phyloP scores from a whole-genome alignment of 2,113 vertebrate species.

The Zosterops lateralis region DNA sequence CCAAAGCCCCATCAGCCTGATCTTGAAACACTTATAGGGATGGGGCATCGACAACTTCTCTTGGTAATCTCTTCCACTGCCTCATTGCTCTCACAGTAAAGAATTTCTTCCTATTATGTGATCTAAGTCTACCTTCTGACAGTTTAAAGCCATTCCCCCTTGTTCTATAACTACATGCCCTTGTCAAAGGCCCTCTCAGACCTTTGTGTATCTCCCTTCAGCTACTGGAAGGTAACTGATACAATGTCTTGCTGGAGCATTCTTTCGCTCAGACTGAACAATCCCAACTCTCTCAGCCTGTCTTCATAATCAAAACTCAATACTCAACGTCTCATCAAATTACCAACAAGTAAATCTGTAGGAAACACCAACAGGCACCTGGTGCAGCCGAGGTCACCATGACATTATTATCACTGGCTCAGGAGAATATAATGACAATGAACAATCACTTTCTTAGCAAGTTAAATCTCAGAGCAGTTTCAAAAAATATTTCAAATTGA shows the following conservation, averaged over 20 bases:
- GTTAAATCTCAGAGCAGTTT: background rate
- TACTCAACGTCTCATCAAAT: background rate
- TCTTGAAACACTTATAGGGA: background rate
- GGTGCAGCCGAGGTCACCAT: background rate
- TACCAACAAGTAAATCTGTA: background rate
- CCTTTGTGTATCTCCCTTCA: background rate
- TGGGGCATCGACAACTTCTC: background rate
- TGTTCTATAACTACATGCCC: background rate
- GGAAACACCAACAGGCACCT: background rate
- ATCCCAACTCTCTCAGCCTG: background rate
- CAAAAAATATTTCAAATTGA: background rate
- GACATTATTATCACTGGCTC: background rate
- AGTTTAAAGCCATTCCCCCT: background rate
- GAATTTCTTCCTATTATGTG: background rate
- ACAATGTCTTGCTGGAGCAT: background rate
- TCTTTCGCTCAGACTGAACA: background rate
- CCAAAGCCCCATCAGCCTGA: background rate
- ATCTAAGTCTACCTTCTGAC: background rate
- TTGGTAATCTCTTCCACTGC: too few species aligned
- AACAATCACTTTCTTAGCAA: background rate
- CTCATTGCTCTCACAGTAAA: background rate
- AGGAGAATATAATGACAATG: background rate
- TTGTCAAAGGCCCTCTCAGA: background rate
- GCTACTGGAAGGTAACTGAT: background rate
- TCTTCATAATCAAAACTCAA: background rate